A percentile compares a stretch with the other conserved stretches of the same genome.
Conservation (phyloP, 2,797 vertebrate genomes). For the Pagetopsis macropterus region DNA sequence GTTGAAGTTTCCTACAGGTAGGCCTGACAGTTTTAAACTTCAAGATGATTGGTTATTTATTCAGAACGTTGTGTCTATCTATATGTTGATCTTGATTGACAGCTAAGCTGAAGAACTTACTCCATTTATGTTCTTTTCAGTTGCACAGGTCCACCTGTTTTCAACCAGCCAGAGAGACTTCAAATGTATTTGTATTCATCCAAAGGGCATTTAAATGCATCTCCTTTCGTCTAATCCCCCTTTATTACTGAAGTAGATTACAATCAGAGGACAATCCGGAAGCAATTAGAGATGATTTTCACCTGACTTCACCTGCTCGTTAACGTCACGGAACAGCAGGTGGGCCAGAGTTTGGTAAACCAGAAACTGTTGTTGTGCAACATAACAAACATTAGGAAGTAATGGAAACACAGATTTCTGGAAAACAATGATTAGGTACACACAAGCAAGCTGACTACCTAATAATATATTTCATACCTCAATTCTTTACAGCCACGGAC, state of each 20-base stretch:
- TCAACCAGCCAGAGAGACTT: neutral
- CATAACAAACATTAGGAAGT: neutral
- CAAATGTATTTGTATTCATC: neutral
- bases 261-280: neutral
- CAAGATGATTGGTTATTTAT: neutral
- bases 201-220: neutral
- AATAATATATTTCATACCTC: neutral
- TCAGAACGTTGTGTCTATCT: neutral
- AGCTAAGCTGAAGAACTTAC: neutral
- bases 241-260: slow-evolving; percentile 24
- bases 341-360: neutral
- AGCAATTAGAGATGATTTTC: slow-evolving; percentile 10
- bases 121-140: neutral
- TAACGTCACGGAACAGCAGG: slow-evolving; percentile 18
- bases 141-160: neutral
- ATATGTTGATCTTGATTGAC: neutral
- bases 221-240: slow-evolving; percentile 13
- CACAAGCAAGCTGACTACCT: neutral
- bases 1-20: neutral
- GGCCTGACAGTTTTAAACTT: neutral
- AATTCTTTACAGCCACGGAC: neutral
- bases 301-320: slow-evolving; percentile 17
- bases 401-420: neutral
- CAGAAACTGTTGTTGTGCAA: neutral
- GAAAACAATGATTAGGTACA: neutral